phyloP scores from a whole-genome alignment of 2,113 vertebrate genomes.

The Neotoma lepida region DNA sequence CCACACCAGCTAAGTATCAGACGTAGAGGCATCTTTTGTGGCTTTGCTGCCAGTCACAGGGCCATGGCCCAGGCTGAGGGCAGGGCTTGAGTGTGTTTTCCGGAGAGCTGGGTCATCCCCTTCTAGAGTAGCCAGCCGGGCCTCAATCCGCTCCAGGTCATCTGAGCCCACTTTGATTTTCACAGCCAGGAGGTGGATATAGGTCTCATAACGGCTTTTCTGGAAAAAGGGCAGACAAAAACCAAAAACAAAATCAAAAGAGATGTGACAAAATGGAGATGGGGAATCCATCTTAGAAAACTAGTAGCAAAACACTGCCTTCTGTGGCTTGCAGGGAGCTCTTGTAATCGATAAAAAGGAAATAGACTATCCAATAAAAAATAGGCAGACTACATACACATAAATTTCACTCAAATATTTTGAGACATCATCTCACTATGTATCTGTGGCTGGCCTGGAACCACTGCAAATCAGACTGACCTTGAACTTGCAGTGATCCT shows the following conservation, averaged over 20 bases:
- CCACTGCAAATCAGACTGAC: neutral
- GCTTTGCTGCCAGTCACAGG: conserved; percentile 86
- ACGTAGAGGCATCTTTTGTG: conserved; percentile 82
- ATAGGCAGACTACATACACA: neutral
- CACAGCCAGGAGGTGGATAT: conserved; percentile 93
- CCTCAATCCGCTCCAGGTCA: conserved; percentile 96
- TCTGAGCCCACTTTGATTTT: conserved; percentile 93
- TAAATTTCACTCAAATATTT: neutral
- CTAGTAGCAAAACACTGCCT: neutral
- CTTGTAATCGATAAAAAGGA: conserved; percentile 40
- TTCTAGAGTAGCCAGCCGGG: conserved; percentile 89
- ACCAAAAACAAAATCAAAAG: conserved; percentile 70
- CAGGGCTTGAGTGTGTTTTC: conserved; percentile 96
- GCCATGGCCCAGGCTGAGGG: conserved; percentile 92
- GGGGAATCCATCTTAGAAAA: neutral
- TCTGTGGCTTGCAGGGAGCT: conserved; percentile 1
- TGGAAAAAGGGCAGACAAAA: conserved; percentile 81
- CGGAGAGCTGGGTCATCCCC: conserved; percentile 90
- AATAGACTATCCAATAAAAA: conserved; percentile 29
- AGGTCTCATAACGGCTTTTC: conserved; percentile 97
- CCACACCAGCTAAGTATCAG: conserved; percentile 86
- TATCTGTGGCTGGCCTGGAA: neutral
- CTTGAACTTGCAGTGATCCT: neutral
- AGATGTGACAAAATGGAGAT: conserved; percentile 5
- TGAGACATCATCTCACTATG: neutral